These are phyloP conservation scores for Catharus minimus DNA, from an alignment of 2,113 vertebrate genomes.

Conservation along the genomic window DNA sequence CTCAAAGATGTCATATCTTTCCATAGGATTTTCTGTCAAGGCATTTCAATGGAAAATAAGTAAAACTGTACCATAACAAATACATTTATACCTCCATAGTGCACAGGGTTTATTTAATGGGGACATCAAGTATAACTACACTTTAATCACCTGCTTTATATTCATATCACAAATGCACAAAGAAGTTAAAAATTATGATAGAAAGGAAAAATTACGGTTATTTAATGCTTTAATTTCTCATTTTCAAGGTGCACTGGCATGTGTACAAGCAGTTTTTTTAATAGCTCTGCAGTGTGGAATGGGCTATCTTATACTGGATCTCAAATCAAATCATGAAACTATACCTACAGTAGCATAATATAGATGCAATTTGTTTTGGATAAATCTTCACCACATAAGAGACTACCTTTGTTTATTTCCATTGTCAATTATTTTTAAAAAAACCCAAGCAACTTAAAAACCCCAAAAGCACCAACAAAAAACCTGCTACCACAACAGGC, in stretches of 20 bases:
- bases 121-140: neutral
- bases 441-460: fast-evolving
- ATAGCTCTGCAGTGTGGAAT: neutral
- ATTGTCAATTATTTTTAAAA: neutral
- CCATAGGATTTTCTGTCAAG: neutral
- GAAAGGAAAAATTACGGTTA: neutral
- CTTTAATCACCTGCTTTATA: neutral
- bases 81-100: neutral
- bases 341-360: neutral
- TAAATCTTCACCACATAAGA: neutral
- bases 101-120: neutral
- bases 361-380: neutral
- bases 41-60: neutral
- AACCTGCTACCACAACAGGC: neutral
- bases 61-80: neutral
- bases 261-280: neutral
- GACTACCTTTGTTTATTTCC: neutral
- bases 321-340: neutral
- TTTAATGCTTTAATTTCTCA: neutral
- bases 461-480: neutral
- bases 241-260: neutral
- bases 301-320: neutral
- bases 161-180: neutral
- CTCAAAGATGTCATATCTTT: neutral
- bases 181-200: neutral